Conservation (phyloP, 2,797 vertebrate genomes). For the Danio kyathit region DNA sequence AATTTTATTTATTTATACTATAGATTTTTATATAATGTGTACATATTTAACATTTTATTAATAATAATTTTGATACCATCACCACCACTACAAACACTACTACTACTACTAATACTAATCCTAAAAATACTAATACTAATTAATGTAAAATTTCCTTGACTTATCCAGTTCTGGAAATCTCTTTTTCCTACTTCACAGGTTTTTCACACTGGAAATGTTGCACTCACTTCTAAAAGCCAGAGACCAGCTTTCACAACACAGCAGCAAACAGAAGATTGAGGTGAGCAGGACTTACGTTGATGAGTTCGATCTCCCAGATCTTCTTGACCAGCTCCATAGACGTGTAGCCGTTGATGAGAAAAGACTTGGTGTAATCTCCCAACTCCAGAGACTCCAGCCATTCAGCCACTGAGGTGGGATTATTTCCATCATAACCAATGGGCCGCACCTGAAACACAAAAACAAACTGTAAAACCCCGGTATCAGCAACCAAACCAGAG, state of each 20-base stretch:
- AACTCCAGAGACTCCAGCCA: constrained; percentile 98
- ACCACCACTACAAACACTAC: too few species aligned
- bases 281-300: constrained; percentile 89
- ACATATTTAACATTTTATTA: too few species aligned
- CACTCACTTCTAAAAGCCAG: background rate
- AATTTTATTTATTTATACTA: too few species aligned
- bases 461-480: background rate
- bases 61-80: too few species aligned
- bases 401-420: constrained; percentile 94
- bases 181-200: too few species aligned
- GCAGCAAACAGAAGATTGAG: constrained; percentile 43
- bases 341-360: constrained; percentile 97
- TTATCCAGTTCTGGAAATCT: too few species aligned
- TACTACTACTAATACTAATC: too few species aligned
- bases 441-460: constrained; percentile 87
- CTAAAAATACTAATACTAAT: too few species aligned
- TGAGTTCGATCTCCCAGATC: constrained; percentile 98
- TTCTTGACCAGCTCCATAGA: constrained; percentile 99
- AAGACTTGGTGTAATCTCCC: constrained; percentile 97
- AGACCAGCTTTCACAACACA: background rate
- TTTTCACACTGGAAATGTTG: background rate
- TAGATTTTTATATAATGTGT: too few species aligned
- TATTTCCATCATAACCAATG: constrained; percentile 92
- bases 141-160: too few species aligned
- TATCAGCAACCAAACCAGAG: background rate